Evolutionary conservation across 2,888 invertebrate genomes (phyloP).

Genomic region (Operophtera brumata): DNA sequence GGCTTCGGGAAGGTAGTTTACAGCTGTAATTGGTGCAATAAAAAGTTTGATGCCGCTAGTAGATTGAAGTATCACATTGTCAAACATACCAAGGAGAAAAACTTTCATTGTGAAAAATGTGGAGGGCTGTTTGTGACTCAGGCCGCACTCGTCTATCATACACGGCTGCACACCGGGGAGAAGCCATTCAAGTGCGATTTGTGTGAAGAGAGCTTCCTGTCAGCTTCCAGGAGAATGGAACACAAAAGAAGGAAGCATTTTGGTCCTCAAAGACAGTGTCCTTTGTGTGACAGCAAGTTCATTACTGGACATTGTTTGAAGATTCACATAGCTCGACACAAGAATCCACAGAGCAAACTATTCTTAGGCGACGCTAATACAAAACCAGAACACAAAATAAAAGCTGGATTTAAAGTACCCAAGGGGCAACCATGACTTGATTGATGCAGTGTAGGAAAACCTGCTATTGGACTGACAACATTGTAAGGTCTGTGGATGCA

Average conservation of each 20-base stretch:
- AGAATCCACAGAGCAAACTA: slow-evolving; percentile 63
- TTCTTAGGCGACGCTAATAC: slow-evolving; percentile 38
- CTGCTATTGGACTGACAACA: no score
- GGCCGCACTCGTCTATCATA: slow-evolving; percentile 62
- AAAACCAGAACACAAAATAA: neutral
- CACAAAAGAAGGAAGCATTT: slow-evolving; percentile 62
- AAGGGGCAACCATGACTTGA: no score
- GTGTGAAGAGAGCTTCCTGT: slow-evolving; percentile 63
- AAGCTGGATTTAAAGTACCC: no score
- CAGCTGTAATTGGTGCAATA: slow-evolving; percentile 14
- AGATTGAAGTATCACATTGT: slow-evolving; percentile 58
- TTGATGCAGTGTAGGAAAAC: no score
- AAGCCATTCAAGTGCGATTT: slow-evolving; percentile 63
- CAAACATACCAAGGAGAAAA: slow-evolving; percentile 65
- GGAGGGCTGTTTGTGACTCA: slow-evolving; percentile 63
- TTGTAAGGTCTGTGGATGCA: no score
- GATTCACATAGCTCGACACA: slow-evolving; percentile 60
- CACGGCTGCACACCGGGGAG: slow-evolving; percentile 67
- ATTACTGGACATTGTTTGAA: slow-evolving; percentile 48
- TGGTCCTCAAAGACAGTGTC: slow-evolving; percentile 59
- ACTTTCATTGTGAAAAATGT: slow-evolving; percentile 61
- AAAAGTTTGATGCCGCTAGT: slow-evolving; percentile 21
- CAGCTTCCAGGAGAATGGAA: slow-evolving; percentile 63
- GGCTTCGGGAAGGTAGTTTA: slow-evolving; percentile 6
- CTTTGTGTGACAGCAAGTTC: slow-evolving; percentile 59